These are phyloP conservation scores for Neodon shergylaensis DNA, from an alignment of 2,113 vertebrate genomes.

Conservation along the genomic window DNA sequence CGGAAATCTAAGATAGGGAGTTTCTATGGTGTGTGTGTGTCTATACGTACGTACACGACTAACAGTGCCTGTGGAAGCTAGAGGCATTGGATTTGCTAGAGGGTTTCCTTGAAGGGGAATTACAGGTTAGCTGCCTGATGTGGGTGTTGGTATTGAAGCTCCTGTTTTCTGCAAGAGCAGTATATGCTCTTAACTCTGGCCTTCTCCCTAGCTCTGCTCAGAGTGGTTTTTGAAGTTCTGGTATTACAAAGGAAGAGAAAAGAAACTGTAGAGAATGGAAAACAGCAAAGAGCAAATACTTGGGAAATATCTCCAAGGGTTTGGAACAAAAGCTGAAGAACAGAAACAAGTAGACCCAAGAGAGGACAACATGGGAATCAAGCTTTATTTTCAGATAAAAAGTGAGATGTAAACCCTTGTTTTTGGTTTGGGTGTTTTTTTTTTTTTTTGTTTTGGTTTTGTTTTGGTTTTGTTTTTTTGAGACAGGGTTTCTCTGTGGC, in stretches of 20 bases:
- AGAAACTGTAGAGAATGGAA: not conserved
- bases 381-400: conserved; percentile 2
- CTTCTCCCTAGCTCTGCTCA: not conserved
- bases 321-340: not conserved
- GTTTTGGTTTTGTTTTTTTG: too few relatives aligned
- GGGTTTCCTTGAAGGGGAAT: not conserved
- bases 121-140: not conserved
- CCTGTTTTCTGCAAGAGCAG: not conserved
- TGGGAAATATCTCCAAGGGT: not conserved
- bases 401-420: not conserved
- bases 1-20: not conserved
- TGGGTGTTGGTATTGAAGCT: not conserved
- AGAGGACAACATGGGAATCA: not conserved
- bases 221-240: conserved; percentile 37
- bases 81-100: not conserved
- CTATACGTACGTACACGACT: rapidly evolving
- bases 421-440: too few relatives aligned
- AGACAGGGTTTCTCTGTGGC: too few relatives aligned
- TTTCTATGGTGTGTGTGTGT: not conserved
- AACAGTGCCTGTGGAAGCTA: too few relatives aligned
- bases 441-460: too few relatives aligned
- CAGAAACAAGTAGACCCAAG: not conserved
- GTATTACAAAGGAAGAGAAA: conserved; percentile 1
- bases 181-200: not conserved
- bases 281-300: not conserved